Percentiles rank a stretch among this genome's conserved stretches.
These are phyloP conservation scores for Apotomis capreana DNA, from an alignment of 2,888 invertebrate species.

Conservation along the genomic window DNA sequence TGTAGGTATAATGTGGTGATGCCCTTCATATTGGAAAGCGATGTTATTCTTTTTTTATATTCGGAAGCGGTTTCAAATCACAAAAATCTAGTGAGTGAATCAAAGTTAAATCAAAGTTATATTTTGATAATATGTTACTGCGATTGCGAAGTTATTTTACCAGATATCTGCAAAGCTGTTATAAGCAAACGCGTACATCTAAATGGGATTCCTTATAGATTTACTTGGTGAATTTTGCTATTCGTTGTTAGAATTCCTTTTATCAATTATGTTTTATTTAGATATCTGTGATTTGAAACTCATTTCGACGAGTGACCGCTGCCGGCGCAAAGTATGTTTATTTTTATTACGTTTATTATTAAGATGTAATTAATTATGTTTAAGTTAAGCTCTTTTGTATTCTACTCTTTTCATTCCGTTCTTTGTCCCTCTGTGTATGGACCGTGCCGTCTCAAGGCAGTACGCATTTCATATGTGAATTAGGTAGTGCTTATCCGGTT, in stretches of 20 bases:
- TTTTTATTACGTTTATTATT: constrained; percentile 46
- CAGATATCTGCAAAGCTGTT: too few relatives aligned
- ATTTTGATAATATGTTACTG: constrained; percentile 2
- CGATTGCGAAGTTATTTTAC: background rate
- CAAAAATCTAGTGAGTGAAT: background rate
- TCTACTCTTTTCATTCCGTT: constrained; percentile 73
- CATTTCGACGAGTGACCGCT: constrained; percentile 41
- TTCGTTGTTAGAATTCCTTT: too few relatives aligned
- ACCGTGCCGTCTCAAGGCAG: background rate
- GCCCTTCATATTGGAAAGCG: constrained; percentile 11
- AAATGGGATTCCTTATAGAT: too few relatives aligned
- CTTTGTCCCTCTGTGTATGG: constrained; percentile 45
- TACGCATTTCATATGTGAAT: background rate
- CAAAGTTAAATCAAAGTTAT: background rate
- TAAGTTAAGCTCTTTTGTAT: constrained; percentile 57
- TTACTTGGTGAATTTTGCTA: too few relatives aligned
- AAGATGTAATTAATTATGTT: constrained; percentile 49
- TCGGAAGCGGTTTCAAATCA: constrained; percentile 11
- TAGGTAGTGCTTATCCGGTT: background rate
- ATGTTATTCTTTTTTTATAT: constrained; percentile 23
- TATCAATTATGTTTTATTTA: background rate
- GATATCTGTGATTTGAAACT: constrained; percentile 20
- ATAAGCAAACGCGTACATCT: too few relatives aligned
- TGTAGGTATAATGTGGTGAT: constrained; percentile 29
- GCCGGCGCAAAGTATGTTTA: constrained; percentile 49